Evolutionary conservation across 2,113 vertebrate species (phyloP).

Genomic region (Upupa epops): DNA sequence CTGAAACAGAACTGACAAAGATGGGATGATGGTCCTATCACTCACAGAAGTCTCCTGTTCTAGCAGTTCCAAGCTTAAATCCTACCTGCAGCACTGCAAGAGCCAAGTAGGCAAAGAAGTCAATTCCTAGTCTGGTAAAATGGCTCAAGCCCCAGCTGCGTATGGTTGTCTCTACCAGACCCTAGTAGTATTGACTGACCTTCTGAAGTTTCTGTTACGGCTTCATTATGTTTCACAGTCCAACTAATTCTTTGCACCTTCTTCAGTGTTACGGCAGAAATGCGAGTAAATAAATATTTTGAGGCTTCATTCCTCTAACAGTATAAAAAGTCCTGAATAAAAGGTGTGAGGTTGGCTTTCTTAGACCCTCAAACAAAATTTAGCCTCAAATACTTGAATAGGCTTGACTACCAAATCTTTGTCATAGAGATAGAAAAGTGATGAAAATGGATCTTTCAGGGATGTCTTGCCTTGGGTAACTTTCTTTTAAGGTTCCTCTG

Average conservation of each 20-base stretch:
- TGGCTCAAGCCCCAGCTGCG: background rate
- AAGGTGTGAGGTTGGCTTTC: background rate
- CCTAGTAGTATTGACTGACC: background rate
- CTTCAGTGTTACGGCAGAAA: background rate
- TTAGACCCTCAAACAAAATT: background rate
- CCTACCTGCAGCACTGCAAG: background rate
- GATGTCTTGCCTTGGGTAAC: background rate
- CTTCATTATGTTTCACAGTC: background rate
- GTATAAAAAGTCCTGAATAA: background rate
- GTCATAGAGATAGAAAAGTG: background rate
- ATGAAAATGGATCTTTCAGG: background rate
- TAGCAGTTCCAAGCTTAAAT: background rate
- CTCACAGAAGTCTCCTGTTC: background rate
- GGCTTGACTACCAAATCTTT: background rate
- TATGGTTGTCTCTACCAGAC: too few relatives aligned
- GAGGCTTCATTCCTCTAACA: background rate
- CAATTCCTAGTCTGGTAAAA: background rate
- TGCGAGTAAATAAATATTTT: background rate
- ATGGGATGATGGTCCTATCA: background rate
- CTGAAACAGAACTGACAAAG: background rate
- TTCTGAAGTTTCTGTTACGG: background rate
- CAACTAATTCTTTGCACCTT: background rate
- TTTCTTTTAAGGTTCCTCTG: background rate
- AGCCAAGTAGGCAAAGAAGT: too few relatives aligned
- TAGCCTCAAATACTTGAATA: background rate